A percentile compares a stretch with the other conserved stretches of the same genome.
Evolutionary conservation across 2,888 invertebrate species (phyloP).

Genomic region (Idaea biselata): DNA sequence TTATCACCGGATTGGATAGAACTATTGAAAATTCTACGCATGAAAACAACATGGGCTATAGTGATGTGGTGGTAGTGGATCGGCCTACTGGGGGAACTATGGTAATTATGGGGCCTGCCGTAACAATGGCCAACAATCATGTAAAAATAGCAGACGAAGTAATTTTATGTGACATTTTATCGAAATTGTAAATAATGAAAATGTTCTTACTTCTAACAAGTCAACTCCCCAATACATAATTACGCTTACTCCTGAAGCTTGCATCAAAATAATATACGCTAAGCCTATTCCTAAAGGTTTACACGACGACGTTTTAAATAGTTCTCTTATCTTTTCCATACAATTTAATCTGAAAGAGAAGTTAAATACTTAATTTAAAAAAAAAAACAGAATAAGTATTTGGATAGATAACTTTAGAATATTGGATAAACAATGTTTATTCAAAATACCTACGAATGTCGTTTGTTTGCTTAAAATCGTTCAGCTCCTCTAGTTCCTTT

Average conservation of each 20-base stretch:
- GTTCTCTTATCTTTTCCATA: constrained; percentile 29
- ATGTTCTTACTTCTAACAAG: constrained; percentile 44
- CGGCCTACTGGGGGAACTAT: no score
- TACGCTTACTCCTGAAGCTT: constrained; percentile 44
- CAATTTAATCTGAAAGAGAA: constrained; percentile 39
- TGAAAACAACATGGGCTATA: no score
- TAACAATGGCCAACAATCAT: no score
- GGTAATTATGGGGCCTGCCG: no score
- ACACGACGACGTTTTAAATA: constrained; percentile 39
- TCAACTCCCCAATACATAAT: constrained; percentile 52
- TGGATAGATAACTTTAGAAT: neutral
- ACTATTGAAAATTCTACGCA: no score
- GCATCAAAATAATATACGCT: constrained; percentile 39
- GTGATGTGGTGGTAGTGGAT: no score
- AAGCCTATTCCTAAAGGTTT: constrained; percentile 46
- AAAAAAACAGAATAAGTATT: neutral
- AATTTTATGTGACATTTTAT: no score
- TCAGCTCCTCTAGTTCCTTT: constrained; percentile 44
- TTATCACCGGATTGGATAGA: no score
- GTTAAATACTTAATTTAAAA: neutral
- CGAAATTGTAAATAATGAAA: neutral
- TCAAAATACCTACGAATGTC: constrained; percentile 47
- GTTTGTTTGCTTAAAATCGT: constrained; percentile 50
- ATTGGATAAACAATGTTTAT: neutral
- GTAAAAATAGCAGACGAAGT: no score